These are phyloP conservation scores for Antrozous pallidus DNA, from an alignment of 2,797 vertebrate species.

Conservation along the genomic window DNA sequence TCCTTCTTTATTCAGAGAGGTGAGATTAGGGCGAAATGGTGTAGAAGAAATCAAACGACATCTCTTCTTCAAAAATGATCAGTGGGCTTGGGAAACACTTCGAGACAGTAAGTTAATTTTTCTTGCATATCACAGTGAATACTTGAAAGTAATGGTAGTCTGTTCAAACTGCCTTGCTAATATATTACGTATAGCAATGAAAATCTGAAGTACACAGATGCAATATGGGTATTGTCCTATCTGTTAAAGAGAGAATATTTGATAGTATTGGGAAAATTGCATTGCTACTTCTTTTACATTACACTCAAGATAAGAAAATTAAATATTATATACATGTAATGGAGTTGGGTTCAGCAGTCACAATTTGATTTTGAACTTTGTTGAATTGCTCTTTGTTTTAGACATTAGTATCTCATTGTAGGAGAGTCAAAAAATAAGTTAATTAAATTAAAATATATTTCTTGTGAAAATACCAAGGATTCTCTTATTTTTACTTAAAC, in stretches of 20 bases:
- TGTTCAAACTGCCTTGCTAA: constrained; percentile 9
- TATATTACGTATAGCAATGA: constrained; percentile 1
- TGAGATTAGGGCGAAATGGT: constrained; percentile 95
- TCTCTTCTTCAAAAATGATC: constrained; percentile 98
- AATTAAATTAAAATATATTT: constrained; percentile 25
- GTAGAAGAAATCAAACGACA: constrained; percentile 98
- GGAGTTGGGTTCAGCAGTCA: not conserved
- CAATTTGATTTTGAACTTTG: constrained; percentile 23
- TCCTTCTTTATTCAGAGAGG: constrained; percentile 87
- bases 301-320: not conserved
- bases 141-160: not conserved
- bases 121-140: not conserved
- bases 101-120: constrained; percentile 91
- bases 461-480: not conserved
- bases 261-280: not conserved
- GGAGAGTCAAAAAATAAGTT: not conserved
- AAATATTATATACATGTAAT: not conserved
- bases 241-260: constrained; percentile 28
- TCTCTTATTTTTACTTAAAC: constrained; percentile 40
- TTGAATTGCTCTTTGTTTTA: constrained; percentile 1
- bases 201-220: constrained; percentile 11
- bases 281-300: not conserved
- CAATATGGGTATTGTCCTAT: not conserved
- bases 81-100: constrained; percentile 97
- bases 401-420: constrained; percentile 1